phyloP scores from a whole-genome alignment of 2,113 vertebrate species.

The Corythaixoides concolor region DNA sequence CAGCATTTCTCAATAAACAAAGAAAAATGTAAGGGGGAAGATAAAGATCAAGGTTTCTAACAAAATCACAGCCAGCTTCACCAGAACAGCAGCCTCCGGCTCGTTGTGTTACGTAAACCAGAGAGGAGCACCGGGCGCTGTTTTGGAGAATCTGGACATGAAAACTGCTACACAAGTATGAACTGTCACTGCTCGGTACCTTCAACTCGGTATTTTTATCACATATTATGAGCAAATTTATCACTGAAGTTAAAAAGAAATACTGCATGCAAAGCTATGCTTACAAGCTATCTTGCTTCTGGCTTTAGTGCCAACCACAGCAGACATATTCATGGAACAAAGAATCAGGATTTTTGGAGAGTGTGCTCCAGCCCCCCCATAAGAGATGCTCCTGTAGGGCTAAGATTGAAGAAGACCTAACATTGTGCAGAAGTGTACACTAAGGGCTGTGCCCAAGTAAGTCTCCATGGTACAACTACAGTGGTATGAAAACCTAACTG shows the following conservation, averaged over 20 bases:
- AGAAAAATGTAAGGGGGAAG: not conserved
- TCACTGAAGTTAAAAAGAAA: not conserved
- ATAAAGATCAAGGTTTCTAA: not conserved
- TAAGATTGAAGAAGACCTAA: not conserved
- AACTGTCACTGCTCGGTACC: not conserved
- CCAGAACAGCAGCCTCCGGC: not conserved
- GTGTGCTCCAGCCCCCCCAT: rapidly evolving
- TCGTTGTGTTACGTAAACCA: not conserved
- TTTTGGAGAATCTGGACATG: not conserved
- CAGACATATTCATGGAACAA: rapidly evolving
- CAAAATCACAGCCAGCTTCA: not conserved
- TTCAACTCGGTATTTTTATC: not conserved
- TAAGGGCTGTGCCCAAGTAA: not conserved
- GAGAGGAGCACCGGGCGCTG: not conserved
- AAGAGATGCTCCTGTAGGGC: not conserved
- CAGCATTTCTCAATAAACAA: not conserved
- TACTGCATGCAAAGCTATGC: not conserved
- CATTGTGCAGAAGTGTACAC: not conserved
- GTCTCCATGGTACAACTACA: not conserved
- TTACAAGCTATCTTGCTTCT: not conserved
- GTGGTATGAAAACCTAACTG: not conserved
- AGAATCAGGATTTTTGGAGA: not conserved
- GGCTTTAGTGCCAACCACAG: not conserved
- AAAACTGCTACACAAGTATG: not conserved
- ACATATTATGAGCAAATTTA: not conserved